Conservation (phyloP, 2,888 invertebrate species). For the Hipparchia sbordonii region DNA sequence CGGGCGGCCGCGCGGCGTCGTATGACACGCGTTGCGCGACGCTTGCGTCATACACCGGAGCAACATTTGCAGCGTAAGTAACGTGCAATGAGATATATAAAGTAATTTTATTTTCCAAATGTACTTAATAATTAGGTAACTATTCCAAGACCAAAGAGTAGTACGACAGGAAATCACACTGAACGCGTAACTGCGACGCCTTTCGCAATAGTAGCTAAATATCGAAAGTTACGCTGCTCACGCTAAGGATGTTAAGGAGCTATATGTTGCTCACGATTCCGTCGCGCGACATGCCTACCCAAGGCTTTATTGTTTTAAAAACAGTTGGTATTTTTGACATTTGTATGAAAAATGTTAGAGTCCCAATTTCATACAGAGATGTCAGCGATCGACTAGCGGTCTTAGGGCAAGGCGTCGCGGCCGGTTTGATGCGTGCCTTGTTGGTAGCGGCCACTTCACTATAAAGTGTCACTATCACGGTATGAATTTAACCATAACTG, state of each 20-base stretch:
- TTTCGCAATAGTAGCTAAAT: too few species aligned
- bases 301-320: not conserved
- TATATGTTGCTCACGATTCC: not conserved
- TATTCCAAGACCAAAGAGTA: not conserved
- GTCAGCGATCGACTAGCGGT: too few species aligned
- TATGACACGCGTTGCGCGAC: slow-evolving; percentile 67
- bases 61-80: slow-evolving; percentile 66
- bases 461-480: too few species aligned
- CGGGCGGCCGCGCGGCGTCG: slow-evolving; percentile 70
- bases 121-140: not conserved
- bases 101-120: not conserved
- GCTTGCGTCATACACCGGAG: slow-evolving; percentile 57
- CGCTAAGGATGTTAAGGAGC: too few species aligned
- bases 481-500: not conserved
- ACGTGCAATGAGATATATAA: not conserved
- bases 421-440: too few species aligned
- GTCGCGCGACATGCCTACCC: not conserved
- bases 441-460: too few species aligned
- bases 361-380: too few species aligned
- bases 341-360: too few species aligned
- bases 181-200: too few species aligned
- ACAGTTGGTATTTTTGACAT: not conserved
- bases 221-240: too few species aligned
- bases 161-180: not conserved
- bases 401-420: too few species aligned